Conservation (phyloP, 2,797 vertebrate species). For the Gallinago nigripennis region DNA sequence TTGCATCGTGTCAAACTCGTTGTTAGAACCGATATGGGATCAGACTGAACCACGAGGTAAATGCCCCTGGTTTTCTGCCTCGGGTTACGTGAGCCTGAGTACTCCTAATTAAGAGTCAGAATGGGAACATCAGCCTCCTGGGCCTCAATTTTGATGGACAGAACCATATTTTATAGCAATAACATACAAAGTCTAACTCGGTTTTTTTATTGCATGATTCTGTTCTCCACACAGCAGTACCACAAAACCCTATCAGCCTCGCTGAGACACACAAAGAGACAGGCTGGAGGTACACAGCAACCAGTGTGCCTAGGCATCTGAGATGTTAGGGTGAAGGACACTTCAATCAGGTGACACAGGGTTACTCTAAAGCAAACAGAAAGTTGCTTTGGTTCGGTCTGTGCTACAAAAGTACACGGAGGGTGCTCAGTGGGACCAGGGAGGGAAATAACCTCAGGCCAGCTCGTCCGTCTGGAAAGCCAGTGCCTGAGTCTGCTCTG, state of each 20-base stretch:
- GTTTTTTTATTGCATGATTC: background rate
- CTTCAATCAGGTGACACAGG: background rate
- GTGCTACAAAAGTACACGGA: background rate
- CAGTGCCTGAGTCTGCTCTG: background rate
- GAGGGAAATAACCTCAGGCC: background rate
- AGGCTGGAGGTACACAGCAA: background rate
- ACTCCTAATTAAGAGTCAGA: background rate
- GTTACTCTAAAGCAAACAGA: background rate
- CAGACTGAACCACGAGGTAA: background rate
- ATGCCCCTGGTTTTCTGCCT: background rate
- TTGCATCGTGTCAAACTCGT: background rate
- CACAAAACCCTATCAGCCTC: background rate
- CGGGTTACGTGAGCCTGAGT: background rate
- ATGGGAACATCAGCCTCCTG: background rate
- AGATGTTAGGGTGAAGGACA: background rate
- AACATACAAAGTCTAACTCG: background rate
- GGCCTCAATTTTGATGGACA: background rate
- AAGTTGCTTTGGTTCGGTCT: background rate
- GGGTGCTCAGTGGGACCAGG: background rate
- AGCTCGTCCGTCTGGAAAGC: background rate
- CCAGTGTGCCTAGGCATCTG: fast-evolving
- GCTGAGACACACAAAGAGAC: background rate
- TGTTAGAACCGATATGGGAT: background rate
- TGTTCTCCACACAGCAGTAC: background rate
- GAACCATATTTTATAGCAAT: background rate